A percentile compares a stretch with the other conserved stretches of the same genome.
These are phyloP conservation scores for Lepidostoma basale DNA, from an alignment of 1,140 invertebrate species.

Conservation along the genomic window DNA sequence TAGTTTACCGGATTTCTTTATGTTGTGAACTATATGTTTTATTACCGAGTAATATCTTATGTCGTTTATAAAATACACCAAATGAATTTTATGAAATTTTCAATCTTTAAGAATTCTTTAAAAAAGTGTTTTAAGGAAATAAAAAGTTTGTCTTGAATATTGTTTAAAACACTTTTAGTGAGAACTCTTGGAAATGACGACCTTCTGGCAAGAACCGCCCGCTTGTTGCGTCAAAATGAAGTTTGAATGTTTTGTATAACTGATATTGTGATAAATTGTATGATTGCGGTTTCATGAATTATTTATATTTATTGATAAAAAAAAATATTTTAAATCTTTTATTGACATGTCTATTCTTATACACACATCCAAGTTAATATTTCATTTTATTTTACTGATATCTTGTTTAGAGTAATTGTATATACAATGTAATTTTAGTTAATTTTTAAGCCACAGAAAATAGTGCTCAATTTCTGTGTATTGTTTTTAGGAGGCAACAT, in stretches of 20 bases:
- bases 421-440: constrained; percentile 24
- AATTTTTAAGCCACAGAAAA: background rate
- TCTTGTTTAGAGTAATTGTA: constrained; percentile 21
- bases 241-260: constrained; percentile 23
- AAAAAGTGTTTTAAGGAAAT: no score
- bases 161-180: no score
- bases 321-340: constrained; percentile 16
- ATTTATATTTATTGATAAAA: constrained; percentile 30
- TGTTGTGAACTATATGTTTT: no score
- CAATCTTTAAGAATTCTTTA: no score
- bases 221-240: constrained; percentile 23
- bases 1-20: no score
- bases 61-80: no score
- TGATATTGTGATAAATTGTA: constrained; percentile 35
- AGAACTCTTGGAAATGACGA: no score
- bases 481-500: background rate
- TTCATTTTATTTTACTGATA: constrained; percentile 23
- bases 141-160: no score
- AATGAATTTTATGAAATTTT: no score
- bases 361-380: constrained; percentile 19
- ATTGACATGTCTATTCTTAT: constrained; percentile 20
- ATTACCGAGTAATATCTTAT: no score
- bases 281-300: constrained; percentile 30
- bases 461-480: constrained; percentile 3
- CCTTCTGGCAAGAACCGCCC: background rate